Percentiles rank a stretch among this genome's conserved stretches.
These are phyloP conservation scores for Eurois occulta DNA, from an alignment of 2,888 invertebrate genomes.

Conservation along the genomic window DNA sequence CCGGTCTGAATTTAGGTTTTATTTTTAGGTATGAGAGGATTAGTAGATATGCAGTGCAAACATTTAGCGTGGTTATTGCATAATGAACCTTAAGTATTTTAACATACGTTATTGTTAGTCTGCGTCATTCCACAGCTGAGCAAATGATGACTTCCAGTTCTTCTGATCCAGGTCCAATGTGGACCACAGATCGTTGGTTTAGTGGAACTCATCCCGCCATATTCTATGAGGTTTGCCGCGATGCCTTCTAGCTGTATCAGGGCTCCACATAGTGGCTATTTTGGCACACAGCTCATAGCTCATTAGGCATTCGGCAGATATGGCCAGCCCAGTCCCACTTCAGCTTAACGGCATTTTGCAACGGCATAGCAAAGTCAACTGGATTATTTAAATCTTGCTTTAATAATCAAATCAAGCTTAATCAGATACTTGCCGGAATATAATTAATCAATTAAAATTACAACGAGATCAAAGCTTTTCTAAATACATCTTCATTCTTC, in stretches of 20 bases:
- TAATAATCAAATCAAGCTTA: conserved; percentile 2
- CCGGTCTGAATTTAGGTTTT: conserved; percentile 11
- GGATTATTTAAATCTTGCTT: conserved; percentile 13
- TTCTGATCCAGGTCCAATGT: not conserved
- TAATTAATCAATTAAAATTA: conserved; percentile 18
- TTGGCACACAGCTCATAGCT: not conserved
- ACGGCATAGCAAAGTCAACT: not conserved
- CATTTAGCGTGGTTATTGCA: not conserved
- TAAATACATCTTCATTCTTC: conserved; percentile 33
- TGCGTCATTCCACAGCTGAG: not conserved
- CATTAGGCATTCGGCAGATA: not conserved
- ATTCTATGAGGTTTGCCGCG: not conserved
- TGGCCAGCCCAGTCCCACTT: not conserved
- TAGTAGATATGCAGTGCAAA: conserved; percentile 11
- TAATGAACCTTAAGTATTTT: not conserved
- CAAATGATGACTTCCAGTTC: not conserved
- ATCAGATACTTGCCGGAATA: conserved; percentile 9
- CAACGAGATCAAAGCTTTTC: conserved; percentile 6
- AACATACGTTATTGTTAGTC: not conserved
- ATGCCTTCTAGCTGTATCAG: not conserved
- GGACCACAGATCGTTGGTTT: not conserved
- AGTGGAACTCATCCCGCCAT: not conserved
- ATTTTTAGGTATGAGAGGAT: conserved; percentile 10
- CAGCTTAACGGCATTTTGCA: not conserved
- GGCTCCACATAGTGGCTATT: not conserved